Conservation (phyloP, 2,113 vertebrate genomes). For the Coryphaenoides rupestris region DNA sequence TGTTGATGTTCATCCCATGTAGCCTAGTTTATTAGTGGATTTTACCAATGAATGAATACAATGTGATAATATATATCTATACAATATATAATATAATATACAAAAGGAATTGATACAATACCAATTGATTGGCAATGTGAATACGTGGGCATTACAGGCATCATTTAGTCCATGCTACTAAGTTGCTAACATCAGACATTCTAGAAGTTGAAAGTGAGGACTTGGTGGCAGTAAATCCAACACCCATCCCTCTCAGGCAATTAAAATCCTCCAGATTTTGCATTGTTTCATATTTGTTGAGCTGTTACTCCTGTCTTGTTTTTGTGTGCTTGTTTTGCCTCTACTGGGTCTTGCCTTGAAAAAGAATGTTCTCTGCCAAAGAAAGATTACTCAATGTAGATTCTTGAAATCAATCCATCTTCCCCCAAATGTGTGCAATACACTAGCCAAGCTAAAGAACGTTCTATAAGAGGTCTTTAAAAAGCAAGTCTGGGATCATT, state of each 20-base stretch:
- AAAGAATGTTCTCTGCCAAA: neutral
- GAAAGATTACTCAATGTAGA: neutral
- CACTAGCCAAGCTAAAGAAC: constrained; percentile 20
- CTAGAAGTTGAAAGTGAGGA: neutral
- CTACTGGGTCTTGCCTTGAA: neutral
- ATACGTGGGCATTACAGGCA: too few species aligned
- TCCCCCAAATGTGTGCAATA: neutral
- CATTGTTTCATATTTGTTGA: neutral
- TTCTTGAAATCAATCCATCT: neutral
- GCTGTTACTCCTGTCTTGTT: neutral
- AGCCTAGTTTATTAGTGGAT: too few species aligned
- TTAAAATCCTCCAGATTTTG: neutral
- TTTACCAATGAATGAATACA: too few species aligned
- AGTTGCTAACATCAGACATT: too few species aligned
- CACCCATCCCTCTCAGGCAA: neutral
- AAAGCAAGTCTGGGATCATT: constrained; percentile 31
- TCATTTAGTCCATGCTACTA: neutral
- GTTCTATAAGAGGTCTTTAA: constrained; percentile 7
- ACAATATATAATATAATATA: neutral
- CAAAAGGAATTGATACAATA: neutral
- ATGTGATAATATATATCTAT: too few species aligned
- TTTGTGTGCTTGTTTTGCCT: neutral
- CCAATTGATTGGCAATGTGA: too few species aligned
- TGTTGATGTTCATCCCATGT: too few species aligned
- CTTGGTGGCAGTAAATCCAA: neutral